Evolutionary conservation across 2,113 vertebrate species (phyloP).

Genomic region (Pogonocichla stellata): DNA sequence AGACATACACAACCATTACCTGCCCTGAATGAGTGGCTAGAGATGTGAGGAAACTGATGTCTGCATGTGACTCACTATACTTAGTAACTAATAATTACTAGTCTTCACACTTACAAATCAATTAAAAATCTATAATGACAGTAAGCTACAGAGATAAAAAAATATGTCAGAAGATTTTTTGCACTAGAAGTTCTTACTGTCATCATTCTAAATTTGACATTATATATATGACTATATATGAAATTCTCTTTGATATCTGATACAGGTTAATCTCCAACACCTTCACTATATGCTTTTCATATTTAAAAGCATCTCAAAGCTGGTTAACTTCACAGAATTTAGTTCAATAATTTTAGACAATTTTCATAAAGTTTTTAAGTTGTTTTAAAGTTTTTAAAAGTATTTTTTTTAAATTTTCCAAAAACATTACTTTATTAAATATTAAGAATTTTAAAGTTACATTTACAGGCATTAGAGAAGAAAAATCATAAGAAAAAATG

Average conservation of each 20-base stretch:
- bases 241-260: not conserved
- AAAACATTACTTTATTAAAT: not conserved
- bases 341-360: not conserved
- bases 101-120: not conserved
- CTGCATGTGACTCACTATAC: not conserved
- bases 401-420: fast-evolving
- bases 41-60: not conserved
- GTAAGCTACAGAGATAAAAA: not conserved
- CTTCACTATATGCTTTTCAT: not conserved
- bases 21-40: not conserved
- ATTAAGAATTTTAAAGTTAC: not conserved
- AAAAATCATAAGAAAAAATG: not conserved
- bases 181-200: not conserved
- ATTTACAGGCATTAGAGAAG: not conserved
- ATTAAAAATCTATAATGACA: not conserved
- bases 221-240: not conserved
- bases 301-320: not conserved
- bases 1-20: not conserved
- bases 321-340: not conserved
- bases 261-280: not conserved
- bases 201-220: not conserved
- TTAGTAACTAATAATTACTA: not conserved
- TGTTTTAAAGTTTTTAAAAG: not conserved
- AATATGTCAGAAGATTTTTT: not conserved
- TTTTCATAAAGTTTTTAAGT: not conserved